Percentiles rank a stretch among this genome's conserved stretches.
These are phyloP conservation scores for Ashinkailepas kermadecensis DNA, from an alignment of 2,888 invertebrate genomes.

Conservation along the genomic window DNA sequence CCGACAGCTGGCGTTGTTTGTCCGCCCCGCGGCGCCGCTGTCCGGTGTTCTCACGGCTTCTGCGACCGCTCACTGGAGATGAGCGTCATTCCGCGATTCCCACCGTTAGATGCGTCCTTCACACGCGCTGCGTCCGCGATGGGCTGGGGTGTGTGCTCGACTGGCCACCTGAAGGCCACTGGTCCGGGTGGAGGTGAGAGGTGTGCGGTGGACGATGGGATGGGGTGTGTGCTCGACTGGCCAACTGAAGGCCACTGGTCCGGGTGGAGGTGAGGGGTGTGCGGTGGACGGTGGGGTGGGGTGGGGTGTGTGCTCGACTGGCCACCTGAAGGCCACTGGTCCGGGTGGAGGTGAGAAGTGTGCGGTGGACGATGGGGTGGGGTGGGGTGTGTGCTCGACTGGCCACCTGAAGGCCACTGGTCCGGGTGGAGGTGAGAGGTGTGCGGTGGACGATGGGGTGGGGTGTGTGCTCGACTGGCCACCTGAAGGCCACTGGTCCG, in stretches of 20 bases:
- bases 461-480: too few relatives aligned
- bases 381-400: too few relatives aligned
- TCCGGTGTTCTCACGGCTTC: not conserved
- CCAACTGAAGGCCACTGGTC: not conserved
- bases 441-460: too few relatives aligned
- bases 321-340: too few relatives aligned
- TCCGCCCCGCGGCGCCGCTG: not conserved
- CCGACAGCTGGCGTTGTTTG: not conserved
- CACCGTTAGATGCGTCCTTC: not conserved
- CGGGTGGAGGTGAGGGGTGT: not conserved
- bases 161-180: too few relatives aligned
- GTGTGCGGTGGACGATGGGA: not conserved
- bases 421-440: too few relatives aligned
- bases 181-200: not conserved
- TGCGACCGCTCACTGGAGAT: not conserved
- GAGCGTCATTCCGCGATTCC: slow-evolving; percentile 1
- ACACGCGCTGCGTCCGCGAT: not conserved
- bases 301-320: too few relatives aligned
- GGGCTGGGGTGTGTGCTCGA: too few relatives aligned
- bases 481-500: too few relatives aligned
- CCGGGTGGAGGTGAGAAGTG: too few relatives aligned
- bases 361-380: too few relatives aligned
- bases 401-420: too few relatives aligned
- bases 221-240: not conserved
- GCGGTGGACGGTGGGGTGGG: not conserved